Base-by-base conservation (phyloP, 2,888 invertebrate species). In the Thecophora atra region DNA sequence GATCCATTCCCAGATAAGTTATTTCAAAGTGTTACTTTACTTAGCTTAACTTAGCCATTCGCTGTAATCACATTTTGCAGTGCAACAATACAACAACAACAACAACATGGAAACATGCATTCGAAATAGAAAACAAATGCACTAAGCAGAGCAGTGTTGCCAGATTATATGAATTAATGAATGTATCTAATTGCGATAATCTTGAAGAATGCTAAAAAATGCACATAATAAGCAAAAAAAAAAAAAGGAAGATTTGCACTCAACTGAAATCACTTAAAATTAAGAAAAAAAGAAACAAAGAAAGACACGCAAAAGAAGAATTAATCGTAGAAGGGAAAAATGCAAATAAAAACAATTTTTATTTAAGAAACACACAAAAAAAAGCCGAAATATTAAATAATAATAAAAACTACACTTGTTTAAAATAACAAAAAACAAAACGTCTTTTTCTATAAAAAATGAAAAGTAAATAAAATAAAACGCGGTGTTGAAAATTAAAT, bases 111-210 rank as follows among this genome's bases (percentile, higher is more conserved):
- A 56, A 28, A 54, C 28, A 8, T 30, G 15, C 70, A 21, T 21
- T 63, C 19, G 11, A 26, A 30, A 24, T 21, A 19, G n/a, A n/a
- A 4, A 56, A 56, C 3, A 19, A 56, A 15, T 58, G 58, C 58
- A 58, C 56, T 56, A 70, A 52, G 6, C 21, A 28, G 52, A 21
- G n/a, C 68, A 62, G 70, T 19, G 62, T 62, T 70, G 70, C 63
- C 70, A 70, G 70, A 70, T 70, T 70, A 70, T 62, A 60, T 63
- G 63, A 70, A 70, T 63, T 63, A 62, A 70, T 70, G 62, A 62
- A 70, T 70, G 62, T 52, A 63, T 70, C 30, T 52, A 70, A 70
- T 70, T 70, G 70, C 63, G 30, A 70, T 52, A 70, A 70, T 62
- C 63, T 51, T 30, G 51, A 47, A 47, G 13, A 47, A 68, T 70